Percentiles rank a stretch among this genome's conserved stretches.
Conservation (phyloP, 2,797 vertebrate genomes). For the Danionella dracula region DNA sequence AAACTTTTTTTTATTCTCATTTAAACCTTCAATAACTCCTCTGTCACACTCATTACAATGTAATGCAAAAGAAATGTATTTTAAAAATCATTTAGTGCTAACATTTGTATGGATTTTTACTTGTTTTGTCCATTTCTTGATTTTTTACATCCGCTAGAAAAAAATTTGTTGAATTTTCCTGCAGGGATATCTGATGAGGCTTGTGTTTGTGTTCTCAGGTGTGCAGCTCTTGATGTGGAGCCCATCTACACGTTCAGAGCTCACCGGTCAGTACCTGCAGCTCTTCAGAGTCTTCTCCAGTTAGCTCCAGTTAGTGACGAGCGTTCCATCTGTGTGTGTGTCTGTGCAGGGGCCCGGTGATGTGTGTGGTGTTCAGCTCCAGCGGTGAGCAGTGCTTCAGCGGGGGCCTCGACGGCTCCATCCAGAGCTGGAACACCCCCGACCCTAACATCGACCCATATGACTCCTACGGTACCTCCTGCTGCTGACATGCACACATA, state of each 20-base stretch:
- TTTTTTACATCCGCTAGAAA: too few species aligned
- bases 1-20: too few species aligned
- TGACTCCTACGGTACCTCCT: constrained; percentile 83
- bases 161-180: too few species aligned
- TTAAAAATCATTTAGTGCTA: too few species aligned
- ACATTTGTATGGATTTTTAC: too few species aligned
- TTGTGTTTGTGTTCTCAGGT: constrained; percentile 71
- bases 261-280: constrained; percentile 80
- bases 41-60: too few species aligned
- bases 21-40: too few species aligned
- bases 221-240: constrained; percentile 92
- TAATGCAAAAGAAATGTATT: too few species aligned
- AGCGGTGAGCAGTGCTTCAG: constrained; percentile 96
- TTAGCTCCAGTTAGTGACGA: background rate
- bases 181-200: too few species aligned
- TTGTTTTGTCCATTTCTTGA: too few species aligned
- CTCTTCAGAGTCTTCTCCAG: background rate
- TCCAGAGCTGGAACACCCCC: constrained; percentile 95
- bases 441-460: constrained; percentile 95
- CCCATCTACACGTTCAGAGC: constrained; percentile 98
- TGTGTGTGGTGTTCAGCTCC: constrained; percentile 94
- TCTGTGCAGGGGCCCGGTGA: constrained; percentile 81
- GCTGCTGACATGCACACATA: too few species aligned
- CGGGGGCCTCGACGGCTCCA: constrained; percentile 88
- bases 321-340: background rate